Evolutionary conservation across 2,113 vertebrate species (phyloP).

Genomic region (Gracilinanus agilis): DNA sequence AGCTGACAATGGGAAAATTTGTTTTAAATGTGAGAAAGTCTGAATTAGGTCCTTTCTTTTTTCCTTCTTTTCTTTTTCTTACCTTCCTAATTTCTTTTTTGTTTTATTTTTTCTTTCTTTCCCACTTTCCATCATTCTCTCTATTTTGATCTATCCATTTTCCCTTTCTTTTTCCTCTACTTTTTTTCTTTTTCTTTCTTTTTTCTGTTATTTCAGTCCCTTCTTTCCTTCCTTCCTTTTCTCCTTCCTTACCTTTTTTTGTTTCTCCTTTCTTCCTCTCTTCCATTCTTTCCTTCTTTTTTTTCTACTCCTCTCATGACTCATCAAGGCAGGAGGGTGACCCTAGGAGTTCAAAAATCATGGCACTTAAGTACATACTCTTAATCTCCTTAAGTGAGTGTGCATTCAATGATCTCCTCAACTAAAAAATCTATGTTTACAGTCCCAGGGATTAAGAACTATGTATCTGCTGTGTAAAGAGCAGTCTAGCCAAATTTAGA

Average conservation of each 20-base stretch:
- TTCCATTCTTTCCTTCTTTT: neutral
- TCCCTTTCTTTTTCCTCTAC: neutral
- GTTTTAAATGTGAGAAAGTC: neutral
- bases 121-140: neutral
- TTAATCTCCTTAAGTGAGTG: no score
- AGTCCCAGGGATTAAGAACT: no score
- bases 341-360: no score
- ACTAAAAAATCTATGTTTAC: no score
- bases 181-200: neutral
- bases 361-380: no score
- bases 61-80: neutral
- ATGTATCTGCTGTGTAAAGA: no score
- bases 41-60: neutral
- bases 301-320: no score
- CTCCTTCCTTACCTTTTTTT: neutral
- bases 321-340: no score
- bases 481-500: no score
- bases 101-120: neutral
- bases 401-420: no score
- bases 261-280: neutral
- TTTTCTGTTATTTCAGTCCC: no score
- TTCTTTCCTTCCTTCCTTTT: no score
- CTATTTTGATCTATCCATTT: neutral
- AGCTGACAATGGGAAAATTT: neutral
- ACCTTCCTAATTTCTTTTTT: neutral